Conservation (phyloP, 2,113 vertebrate genomes). For the Pandion haliaetus region DNA sequence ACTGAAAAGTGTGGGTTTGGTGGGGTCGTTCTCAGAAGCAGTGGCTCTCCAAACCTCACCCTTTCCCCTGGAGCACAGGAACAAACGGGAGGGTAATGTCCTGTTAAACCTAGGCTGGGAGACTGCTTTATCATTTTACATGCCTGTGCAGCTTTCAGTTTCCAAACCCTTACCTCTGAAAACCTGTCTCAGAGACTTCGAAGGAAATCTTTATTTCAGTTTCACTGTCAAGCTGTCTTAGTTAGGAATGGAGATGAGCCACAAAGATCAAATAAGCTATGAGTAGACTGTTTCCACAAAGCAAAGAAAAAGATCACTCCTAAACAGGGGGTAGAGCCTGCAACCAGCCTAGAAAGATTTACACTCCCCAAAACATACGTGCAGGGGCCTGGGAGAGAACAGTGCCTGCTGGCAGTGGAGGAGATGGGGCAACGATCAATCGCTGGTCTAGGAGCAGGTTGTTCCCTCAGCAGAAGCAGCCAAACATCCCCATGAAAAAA, state of each 20-base stretch:
- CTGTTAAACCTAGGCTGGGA: not conserved
- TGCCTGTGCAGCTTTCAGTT: not conserved
- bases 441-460: not conserved
- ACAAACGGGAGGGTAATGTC: not conserved
- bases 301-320: not conserved
- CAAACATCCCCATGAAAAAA: not conserved
- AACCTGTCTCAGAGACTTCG: not conserved
- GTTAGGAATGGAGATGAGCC: not conserved
- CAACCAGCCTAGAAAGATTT: not conserved
- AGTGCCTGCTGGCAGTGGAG: not conserved
- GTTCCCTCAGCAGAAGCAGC: not conserved
- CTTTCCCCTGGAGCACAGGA: not conserved
- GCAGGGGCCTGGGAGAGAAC: not conserved
- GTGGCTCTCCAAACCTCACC: not conserved
- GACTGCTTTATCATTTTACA: not conserved
- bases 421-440: rapidly evolving
- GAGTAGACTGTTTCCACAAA: not conserved
- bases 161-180: not conserved
- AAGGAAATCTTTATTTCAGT: not conserved
- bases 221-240: not conserved
- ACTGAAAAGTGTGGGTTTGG: not conserved
- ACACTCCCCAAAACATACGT: not conserved
- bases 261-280: not conserved
- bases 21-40: not conserved
- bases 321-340: not conserved